Base-by-base conservation (phyloP, 2,888 invertebrate species). In the Amblyjoppa proteus region DNA sequence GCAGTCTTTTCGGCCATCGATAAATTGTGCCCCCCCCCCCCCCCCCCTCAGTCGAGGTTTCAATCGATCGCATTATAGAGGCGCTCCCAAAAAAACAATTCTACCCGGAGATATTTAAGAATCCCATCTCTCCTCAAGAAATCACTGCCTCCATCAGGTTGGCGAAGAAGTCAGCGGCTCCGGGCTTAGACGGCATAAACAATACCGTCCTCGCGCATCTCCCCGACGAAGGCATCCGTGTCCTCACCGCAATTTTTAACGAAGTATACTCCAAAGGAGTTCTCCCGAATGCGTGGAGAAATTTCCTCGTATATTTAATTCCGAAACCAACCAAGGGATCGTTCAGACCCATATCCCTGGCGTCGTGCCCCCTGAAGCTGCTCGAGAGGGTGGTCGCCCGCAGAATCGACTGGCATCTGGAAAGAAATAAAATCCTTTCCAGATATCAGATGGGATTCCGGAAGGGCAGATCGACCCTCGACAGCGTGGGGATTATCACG, bases 111-210 rank as follows among this genome's bases (percentile, higher is more conserved):
- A 49, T 49, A 1, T 49, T 49, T 49, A 49, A 3, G 1, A 11
- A 16, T 2, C 49, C 49, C 0, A 49, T 49, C 0, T 16, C 49
- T 13, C 16, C 13, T 0, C 13, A 11, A 6, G 49, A 49, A 1
- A 3, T n/a, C 16, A 1, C 2, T 1, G n/a, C 3, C 1, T 0
- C 4, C 5, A 20, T 6, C 1, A n/a, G 20, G 2, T 1, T 53
- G 6, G 3, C 20, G 16, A n/a, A n/a, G n/a, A 51, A n/a, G 16
- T n/a, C 2, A n/a, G 1, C 51, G n/a, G 51, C 51, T 5, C 51
- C 51, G 0, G 51, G 51, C 1, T n/a, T 51, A 0, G 51, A 51
- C n/a, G 51, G n/a, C 0, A 51, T n/a, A 4, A 51, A n/a, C 5
- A n/a, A 51, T n/a, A 3, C n/a, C 2, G 51, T n/a, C n/a, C n/a